Percentiles rank a stretch among this genome's conserved stretches.
phyloP scores from a whole-genome alignment of 2,797 vertebrate species.

The Spinus pinus region DNA sequence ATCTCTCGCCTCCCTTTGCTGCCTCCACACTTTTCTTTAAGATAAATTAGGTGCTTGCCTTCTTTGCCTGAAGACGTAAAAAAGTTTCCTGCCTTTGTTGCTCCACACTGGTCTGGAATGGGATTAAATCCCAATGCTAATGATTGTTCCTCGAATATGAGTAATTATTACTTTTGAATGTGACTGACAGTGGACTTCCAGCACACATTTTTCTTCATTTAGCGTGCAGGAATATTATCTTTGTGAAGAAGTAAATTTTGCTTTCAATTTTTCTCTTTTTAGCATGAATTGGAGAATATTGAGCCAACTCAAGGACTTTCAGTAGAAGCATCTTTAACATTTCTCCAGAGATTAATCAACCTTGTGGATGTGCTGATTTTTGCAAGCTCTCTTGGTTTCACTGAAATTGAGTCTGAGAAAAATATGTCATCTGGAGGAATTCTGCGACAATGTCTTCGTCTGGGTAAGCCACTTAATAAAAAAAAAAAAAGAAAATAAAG shows the following conservation, averaged over 20 bases:
- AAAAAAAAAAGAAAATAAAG: not conserved
- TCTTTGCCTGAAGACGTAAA: not conserved
- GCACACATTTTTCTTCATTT: not conserved
- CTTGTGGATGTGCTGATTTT: constrained; percentile 98
- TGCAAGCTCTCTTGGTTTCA: constrained; percentile 95
- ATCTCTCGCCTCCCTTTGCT: not conserved
- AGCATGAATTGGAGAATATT: constrained; percentile 95
- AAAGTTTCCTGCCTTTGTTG: not conserved
- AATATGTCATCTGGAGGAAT: constrained; percentile 98
- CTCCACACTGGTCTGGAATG: not conserved
- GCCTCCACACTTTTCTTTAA: not conserved
- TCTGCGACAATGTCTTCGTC: constrained; percentile 92
- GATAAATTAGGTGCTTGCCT: not conserved
- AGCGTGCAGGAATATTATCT: not conserved
- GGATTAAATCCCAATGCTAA: not conserved
- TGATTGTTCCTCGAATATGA: not conserved
- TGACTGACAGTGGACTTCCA: not conserved
- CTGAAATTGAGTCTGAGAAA: constrained; percentile 98
- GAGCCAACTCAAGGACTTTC: constrained; percentile 93
- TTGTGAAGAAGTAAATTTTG: constrained; percentile 4
- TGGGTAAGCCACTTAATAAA: constrained; percentile 78
- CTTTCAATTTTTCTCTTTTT: constrained; percentile 23
- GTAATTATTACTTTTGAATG: not conserved
- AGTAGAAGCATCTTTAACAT: constrained; percentile 89
- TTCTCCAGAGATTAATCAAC: constrained; percentile 91